Evolutionary conservation across 2,797 vertebrate genomes (phyloP).

Genomic region (Sebastes nivosus): DNA sequence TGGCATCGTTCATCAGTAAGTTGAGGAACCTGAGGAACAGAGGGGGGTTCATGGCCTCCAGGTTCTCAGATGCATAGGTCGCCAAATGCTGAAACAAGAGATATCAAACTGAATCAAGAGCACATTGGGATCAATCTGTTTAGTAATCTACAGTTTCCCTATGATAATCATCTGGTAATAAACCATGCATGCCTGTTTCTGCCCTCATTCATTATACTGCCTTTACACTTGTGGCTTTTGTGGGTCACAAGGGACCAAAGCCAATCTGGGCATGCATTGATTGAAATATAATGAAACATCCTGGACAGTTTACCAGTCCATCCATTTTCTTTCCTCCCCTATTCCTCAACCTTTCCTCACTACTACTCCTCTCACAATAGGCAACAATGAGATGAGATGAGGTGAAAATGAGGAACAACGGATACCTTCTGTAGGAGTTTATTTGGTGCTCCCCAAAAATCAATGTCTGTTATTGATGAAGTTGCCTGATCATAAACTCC

Average conservation of each 20-base stretch:
- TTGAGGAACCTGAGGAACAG: conserved; percentile 97
- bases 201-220: not conserved
- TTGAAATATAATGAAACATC: not conserved
- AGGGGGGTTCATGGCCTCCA: conserved; percentile 97
- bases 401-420: not conserved
- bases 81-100: conserved; percentile 86
- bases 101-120: not conserved
- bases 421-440: not conserved
- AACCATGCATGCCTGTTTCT: not conserved
- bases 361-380: not conserved
- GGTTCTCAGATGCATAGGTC: conserved; percentile 93
- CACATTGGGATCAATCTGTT: not conserved
- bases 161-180: not conserved
- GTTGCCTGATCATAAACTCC: not conserved
- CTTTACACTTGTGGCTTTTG: not conserved
- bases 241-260: not conserved
- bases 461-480: not conserved
- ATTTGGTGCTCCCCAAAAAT: not conserved
- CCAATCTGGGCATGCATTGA: not conserved
- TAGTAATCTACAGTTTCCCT: not conserved
- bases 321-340: no score
- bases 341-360: not conserved
- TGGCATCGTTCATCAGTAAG: conserved; percentile 96
- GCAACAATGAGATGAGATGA: not conserved
- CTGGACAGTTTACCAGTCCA: not conserved